Base-by-base conservation (phyloP, 2,113 vertebrate genomes). In the Pseudorhombus dupliciocellatus region DNA sequence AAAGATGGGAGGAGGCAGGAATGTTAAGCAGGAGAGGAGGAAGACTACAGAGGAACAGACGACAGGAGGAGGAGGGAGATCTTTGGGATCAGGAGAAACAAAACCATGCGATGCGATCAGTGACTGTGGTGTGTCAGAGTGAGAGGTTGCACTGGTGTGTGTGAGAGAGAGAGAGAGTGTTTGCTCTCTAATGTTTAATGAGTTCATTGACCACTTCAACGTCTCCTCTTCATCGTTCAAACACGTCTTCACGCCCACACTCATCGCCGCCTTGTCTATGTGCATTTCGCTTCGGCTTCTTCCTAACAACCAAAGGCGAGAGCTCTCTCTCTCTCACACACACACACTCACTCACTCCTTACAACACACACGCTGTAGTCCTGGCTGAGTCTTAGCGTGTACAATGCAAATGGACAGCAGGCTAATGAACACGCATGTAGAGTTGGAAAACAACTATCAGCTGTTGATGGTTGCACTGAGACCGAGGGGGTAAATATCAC, bases 381-480 rank as follows among this genome's bases (percentile, higher is more conserved):
- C 26, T 16, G 59, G 57, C 55, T 80, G 54, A 76, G 73, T 40
- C 80, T 83, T 59, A 79, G 77, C 15, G 44, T 79, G 79, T 81
- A 90, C 81, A 84, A 86, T 87, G 77, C 77, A 79, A 77, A 80
- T 52, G 46, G 78, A 70, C 76, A 46, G 82, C 54, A 9, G 63
- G 66, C 68, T 93, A 92, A 93, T 90, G 87, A 93, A 90, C 79
- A 87, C 75, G 89, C 86, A 9, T 24, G 42, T 20, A 22, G 14
- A 42, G 21, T 1, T n/a, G 1, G 20, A 25, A 16, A 68, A 65
- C 1, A 11, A 6, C 21, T 6, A 18, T 46, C 25, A 15, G 4
- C 7, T 52, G n/a, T 20, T 58, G 22, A 74, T 55, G 12, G 61
- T 20, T 56, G 37, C 2, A 73, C 24, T 2, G 50, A 67, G 24